These are phyloP conservation scores for Dendrolimus punctatus DNA, from an alignment of 1,140 invertebrate genomes.

Conservation along the genomic window DNA sequence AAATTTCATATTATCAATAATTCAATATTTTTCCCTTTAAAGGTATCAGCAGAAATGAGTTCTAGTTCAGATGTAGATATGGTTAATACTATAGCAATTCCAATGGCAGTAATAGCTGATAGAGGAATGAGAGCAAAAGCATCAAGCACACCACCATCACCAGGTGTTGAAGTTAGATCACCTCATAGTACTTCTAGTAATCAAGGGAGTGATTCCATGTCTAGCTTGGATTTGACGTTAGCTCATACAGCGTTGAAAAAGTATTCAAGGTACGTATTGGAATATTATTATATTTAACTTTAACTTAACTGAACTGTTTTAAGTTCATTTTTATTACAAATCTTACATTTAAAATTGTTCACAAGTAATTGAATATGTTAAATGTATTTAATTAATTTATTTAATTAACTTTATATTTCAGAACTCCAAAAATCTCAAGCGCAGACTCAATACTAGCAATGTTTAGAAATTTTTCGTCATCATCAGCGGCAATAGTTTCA, in stretches of 20 bases:
- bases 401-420: conserved; percentile 23
- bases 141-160: conserved; percentile 69
- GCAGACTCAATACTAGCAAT: conserved; percentile 84
- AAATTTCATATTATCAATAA: no score
- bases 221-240: conserved; percentile 75
- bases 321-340: no score
- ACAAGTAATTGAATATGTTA: no score
- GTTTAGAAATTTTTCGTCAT: conserved; percentile 78
- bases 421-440: conserved; percentile 75
- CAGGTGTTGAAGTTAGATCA: conserved; percentile 72
- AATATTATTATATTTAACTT: conserved; percentile 5
- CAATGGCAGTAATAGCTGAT: conserved; percentile 62
- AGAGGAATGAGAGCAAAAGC: conserved; percentile 56
- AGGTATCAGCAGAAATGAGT: conserved; percentile 80
- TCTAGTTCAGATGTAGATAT: conserved; percentile 78
- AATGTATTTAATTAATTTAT: no score
- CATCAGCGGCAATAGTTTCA: conserved; percentile 69
- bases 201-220: conserved; percentile 80
- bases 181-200: conserved; percentile 77
- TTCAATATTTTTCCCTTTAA: no score
- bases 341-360: no score
- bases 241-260: conserved; percentile 61
- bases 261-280: conserved; percentile 47
- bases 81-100: conserved; percentile 67
- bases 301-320: neutral